These are phyloP conservation scores for Pagetopsis macropterus DNA, from an alignment of 2,797 vertebrate genomes.

Conservation along the genomic window DNA sequence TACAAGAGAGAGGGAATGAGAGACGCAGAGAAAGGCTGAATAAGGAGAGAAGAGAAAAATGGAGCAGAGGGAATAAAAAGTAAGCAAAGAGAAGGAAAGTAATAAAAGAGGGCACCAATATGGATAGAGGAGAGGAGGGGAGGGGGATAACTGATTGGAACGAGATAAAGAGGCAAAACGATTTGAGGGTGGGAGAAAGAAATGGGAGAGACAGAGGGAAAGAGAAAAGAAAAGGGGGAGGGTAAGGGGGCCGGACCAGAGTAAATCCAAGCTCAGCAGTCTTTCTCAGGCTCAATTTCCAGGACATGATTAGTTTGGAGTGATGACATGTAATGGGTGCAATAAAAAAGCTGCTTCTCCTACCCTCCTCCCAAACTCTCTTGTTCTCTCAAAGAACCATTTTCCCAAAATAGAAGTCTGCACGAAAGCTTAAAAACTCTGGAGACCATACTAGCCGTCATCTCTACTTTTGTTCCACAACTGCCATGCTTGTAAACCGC, in stretches of 20 bases:
- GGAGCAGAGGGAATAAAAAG: slow-evolving; percentile 43
- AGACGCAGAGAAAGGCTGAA: slow-evolving; percentile 21
- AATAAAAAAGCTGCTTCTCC: slow-evolving; percentile 61
- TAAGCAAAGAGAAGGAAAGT: slow-evolving; percentile 49
- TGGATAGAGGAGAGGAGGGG: slow-evolving; percentile 48
- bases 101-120: slow-evolving; percentile 68
- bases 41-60: slow-evolving; percentile 14
- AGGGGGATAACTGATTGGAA: slow-evolving; percentile 65
- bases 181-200: slow-evolving; percentile 54
- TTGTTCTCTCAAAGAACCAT: slow-evolving; percentile 56
- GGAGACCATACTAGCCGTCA: slow-evolving; percentile 50
- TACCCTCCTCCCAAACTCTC: slow-evolving; percentile 33
- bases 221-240: slow-evolving; percentile 28
- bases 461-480: slow-evolving; percentile 57
- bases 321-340: slow-evolving; percentile 78
- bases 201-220: slow-evolving; percentile 31
- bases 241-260: slow-evolving; percentile 28
- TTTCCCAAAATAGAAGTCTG: slow-evolving; percentile 64
- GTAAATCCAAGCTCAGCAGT: slow-evolving; percentile 79
- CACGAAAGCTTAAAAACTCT: slow-evolving; percentile 56
- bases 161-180: slow-evolving; percentile 69
- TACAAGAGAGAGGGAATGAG: slow-evolving; percentile 22
- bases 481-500: slow-evolving; percentile 56
- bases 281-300: slow-evolving; percentile 79
- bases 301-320: slow-evolving; percentile 81